These are phyloP conservation scores for Eupithecia dodoneata DNA, from an alignment of 2,888 invertebrate genomes.

Conservation along the genomic window DNA sequence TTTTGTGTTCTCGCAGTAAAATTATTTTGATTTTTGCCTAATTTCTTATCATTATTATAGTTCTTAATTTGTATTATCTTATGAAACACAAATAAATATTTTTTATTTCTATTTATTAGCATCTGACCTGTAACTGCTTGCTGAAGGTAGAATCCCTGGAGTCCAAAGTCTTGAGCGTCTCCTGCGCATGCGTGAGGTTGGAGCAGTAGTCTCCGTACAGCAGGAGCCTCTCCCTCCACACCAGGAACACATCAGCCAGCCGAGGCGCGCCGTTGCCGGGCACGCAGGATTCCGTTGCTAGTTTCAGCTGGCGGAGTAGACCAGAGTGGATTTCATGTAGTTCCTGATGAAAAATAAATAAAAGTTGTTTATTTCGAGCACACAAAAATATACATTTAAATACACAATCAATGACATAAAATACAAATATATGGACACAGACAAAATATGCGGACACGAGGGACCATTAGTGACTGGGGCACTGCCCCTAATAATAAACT, in stretches of 20 bases:
- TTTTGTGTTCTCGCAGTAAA: too few species aligned
- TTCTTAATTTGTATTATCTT: too few species aligned
- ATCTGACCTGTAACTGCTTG: slow-evolving; percentile 86
- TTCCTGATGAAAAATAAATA: slow-evolving; percentile 83
- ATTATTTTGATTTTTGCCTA: too few species aligned
- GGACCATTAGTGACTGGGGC: too few species aligned
- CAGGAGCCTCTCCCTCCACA: slow-evolving; percentile 95
- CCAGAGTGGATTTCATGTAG: slow-evolving; percentile 93
- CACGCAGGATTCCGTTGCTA: slow-evolving; percentile 87
- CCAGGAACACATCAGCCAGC: slow-evolving; percentile 93
- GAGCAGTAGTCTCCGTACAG: slow-evolving; percentile 98
- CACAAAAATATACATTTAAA: too few species aligned
- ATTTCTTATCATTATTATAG: too few species aligned
- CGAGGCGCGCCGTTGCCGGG: slow-evolving; percentile 76
- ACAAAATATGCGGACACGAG: too few species aligned
- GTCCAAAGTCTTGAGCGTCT: slow-evolving; percentile 90
- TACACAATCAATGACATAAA: too few species aligned
- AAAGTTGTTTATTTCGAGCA: neutral
- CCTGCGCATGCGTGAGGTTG: slow-evolving; percentile 95
- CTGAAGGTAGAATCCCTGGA: slow-evolving; percentile 86
- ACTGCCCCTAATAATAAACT: too few species aligned
- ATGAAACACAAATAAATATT: too few species aligned
- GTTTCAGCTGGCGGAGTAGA: slow-evolving; percentile 91
- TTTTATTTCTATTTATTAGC: too few species aligned
- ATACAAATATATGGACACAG: too few species aligned